Conservation (phyloP, 2,113 vertebrate genomes). For the Semicossyphus pulcher region DNA sequence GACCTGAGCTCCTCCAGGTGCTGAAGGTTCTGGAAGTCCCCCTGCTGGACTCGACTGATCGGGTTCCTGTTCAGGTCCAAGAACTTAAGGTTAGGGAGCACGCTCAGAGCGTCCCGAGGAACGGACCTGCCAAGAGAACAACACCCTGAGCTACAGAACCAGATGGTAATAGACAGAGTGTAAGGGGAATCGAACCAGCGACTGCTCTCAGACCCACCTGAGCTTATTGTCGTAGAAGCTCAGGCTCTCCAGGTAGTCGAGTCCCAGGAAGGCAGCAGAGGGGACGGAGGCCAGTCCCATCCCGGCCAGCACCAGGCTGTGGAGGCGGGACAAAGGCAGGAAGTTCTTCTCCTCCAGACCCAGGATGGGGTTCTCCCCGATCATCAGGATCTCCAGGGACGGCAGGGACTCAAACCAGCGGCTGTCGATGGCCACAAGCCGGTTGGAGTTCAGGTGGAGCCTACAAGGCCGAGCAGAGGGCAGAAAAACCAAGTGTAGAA, state of each 20-base stretch:
- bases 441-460: conserved; percentile 88
- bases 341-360: conserved; percentile 85
- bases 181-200: background rate
- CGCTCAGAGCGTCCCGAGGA: conserved; percentile 81
- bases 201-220: conserved; percentile 38
- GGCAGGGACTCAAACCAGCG: conserved; percentile 87
- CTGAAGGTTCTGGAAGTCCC: conserved; percentile 84
- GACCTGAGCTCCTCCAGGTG: conserved; percentile 85
- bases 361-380: conserved; percentile 87
- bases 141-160: no score
- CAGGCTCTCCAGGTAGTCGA: conserved; percentile 87
- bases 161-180: background rate
- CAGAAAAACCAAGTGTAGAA: no score
- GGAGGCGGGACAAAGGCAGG: conserved; percentile 82
- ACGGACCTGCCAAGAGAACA: conserved; percentile 60
- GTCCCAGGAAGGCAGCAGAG: conserved; percentile 81
- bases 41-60: conserved; percentile 77
- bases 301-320: conserved; percentile 86
- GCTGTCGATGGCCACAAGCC: conserved; percentile 82
- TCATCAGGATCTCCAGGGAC: conserved; percentile 88
- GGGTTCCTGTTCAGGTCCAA: conserved; percentile 88
- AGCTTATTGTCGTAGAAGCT: conserved; percentile 86
- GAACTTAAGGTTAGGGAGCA: conserved; percentile 85
- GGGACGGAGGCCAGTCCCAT: conserved; percentile 85
- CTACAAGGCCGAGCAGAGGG: conserved; percentile 54